phyloP scores from a whole-genome alignment of 2,113 vertebrate genomes.

The Nestor notabilis region DNA sequence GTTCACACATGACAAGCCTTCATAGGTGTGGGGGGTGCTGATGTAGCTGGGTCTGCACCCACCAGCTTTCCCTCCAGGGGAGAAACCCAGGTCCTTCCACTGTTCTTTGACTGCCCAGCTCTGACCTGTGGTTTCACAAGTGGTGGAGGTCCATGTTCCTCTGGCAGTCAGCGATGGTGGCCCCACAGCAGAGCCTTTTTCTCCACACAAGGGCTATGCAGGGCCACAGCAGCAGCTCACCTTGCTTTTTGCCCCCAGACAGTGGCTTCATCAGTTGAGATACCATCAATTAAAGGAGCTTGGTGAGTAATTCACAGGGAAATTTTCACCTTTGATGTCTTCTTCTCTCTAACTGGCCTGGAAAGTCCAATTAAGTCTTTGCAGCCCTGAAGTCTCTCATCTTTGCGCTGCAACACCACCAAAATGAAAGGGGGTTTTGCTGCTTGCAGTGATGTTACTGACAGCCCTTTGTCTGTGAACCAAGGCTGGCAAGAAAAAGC shows the following conservation, averaged over 20 bases:
- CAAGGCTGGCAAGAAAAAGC: fast-evolving
- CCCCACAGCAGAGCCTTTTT: not conserved
- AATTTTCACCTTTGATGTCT: not conserved
- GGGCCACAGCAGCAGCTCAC: not conserved
- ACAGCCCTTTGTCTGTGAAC: not conserved
- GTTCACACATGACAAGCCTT: not conserved
- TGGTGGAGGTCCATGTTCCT: fast-evolving
- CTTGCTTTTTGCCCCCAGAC: not conserved
- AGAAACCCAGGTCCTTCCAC: not conserved
- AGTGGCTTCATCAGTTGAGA: not conserved
- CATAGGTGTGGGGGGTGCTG: not conserved
- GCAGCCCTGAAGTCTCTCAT: not conserved
- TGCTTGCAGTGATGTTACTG: not conserved
- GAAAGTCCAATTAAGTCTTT: not conserved
- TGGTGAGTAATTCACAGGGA: not conserved
- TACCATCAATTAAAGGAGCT: not conserved
- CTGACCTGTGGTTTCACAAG: not conserved
- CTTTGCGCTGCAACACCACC: not conserved
- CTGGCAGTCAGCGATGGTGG: not conserved
- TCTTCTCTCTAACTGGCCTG: not conserved
- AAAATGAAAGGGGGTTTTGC: not conserved
- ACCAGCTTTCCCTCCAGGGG: not conserved
- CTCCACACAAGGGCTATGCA: not conserved
- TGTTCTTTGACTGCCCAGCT: not conserved
- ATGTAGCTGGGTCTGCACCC: not conserved